phyloP scores from a whole-genome alignment of 2,797 vertebrate genomes.

The Leptodactylus fallax region DNA sequence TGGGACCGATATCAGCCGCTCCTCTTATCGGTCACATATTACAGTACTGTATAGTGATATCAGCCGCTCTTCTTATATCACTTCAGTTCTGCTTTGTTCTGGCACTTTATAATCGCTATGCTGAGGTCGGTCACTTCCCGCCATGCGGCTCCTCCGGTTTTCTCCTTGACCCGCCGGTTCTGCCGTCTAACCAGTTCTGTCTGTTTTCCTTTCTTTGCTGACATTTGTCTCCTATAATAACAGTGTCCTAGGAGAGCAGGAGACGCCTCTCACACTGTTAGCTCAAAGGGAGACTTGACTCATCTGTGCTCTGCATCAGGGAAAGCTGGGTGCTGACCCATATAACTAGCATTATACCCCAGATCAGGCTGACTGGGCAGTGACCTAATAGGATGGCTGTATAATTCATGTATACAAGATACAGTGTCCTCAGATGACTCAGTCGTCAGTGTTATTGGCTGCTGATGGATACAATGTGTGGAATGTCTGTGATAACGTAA shows the following conservation, averaged over 20 bases:
- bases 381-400: too few species aligned
- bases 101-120: background rate
- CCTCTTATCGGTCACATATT: background rate
- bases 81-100: background rate
- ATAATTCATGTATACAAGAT: too few species aligned
- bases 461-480: background rate
- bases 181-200: background rate
- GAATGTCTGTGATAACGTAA: background rate
- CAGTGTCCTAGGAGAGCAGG: background rate
- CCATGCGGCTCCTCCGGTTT: background rate
- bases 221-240: too few species aligned
- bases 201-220: background rate
- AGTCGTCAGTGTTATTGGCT: too few species aligned
- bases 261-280: background rate
- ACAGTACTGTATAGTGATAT: background rate
- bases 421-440: too few species aligned
- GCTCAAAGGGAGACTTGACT: background rate
- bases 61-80: background rate
- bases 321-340: too few species aligned
- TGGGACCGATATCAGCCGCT: too few species aligned
- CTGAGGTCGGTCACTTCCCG: background rate
- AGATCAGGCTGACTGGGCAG: too few species aligned
- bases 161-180: background rate
- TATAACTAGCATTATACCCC: too few species aligned
- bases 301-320: background rate